phyloP scores from a whole-genome alignment of 2,888 invertebrate genomes.

The Archaeoteleia sp. region DNA sequence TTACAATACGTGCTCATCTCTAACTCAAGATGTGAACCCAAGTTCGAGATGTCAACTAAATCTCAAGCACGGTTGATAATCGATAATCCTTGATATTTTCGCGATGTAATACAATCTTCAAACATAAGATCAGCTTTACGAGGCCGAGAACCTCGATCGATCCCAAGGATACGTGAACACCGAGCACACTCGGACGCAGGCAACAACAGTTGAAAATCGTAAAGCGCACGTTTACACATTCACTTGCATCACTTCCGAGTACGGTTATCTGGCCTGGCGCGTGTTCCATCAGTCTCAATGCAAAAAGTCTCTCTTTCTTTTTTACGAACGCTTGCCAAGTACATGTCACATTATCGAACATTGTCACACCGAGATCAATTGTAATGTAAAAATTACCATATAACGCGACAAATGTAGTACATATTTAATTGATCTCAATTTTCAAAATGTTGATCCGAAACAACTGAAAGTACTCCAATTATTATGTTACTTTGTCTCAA shows the following conservation, averaged over 20 bases:
- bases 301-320: not conserved
- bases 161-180: not conserved
- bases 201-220: conserved; percentile 1
- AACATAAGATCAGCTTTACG: not conserved
- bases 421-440: too few relatives aligned
- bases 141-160: not conserved
- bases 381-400: too few relatives aligned
- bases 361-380: too few relatives aligned
- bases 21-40: too few relatives aligned
- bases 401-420: too few relatives aligned
- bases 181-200: not conserved
- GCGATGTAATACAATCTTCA: not conserved
- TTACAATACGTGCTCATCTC: too few relatives aligned
- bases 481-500: too few relatives aligned
- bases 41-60: too few relatives aligned
- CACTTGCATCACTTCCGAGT: not conserved
- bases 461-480: too few relatives aligned
- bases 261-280: not conserved
- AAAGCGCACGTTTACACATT: not conserved
- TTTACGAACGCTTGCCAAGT: too few relatives aligned
- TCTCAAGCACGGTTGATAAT: not conserved
- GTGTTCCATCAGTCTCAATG: not conserved
- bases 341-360: too few relatives aligned
- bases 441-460: too few relatives aligned
- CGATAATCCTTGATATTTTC: conserved; percentile 3